These are phyloP conservation scores for Zosterops hypoxanthus DNA, from an alignment of 2,113 vertebrate genomes.

Conservation along the genomic window DNA sequence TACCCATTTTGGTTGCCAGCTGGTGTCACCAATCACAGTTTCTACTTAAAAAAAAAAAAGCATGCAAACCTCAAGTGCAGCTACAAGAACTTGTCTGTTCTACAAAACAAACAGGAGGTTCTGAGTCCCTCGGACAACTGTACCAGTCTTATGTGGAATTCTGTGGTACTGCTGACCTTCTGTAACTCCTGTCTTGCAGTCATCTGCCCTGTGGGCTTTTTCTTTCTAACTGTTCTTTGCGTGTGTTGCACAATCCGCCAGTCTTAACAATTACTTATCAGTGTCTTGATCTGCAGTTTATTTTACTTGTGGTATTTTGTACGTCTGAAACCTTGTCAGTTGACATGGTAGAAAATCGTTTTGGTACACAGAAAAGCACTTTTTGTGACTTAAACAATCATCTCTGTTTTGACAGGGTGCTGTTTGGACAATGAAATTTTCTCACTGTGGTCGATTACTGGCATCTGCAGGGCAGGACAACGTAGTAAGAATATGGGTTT, in stretches of 20 bases:
- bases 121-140: background rate
- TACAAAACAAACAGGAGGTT: background rate
- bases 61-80: background rate
- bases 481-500: constrained; percentile 95
- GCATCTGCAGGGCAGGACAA: constrained; percentile 97
- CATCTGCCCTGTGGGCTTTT: background rate
- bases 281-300: background rate
- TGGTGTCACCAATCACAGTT: background rate
- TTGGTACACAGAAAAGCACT: background rate
- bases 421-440: constrained; percentile 99
- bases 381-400: background rate
- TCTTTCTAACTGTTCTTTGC: background rate
- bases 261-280: background rate
- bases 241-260: background rate
- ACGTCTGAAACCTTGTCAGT: background rate
- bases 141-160: background rate
- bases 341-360: background rate
- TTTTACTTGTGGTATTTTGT: background rate
- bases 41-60: background rate
- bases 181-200: background rate
- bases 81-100: background rate
- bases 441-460: constrained; percentile 93
- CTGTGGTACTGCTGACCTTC: background rate
- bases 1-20: background rate
- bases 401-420: constrained; percentile 82